These are phyloP conservation scores for Gisinianus flammeolus DNA, from an alignment of 2,888 invertebrate genomes.

Conservation along the genomic window DNA sequence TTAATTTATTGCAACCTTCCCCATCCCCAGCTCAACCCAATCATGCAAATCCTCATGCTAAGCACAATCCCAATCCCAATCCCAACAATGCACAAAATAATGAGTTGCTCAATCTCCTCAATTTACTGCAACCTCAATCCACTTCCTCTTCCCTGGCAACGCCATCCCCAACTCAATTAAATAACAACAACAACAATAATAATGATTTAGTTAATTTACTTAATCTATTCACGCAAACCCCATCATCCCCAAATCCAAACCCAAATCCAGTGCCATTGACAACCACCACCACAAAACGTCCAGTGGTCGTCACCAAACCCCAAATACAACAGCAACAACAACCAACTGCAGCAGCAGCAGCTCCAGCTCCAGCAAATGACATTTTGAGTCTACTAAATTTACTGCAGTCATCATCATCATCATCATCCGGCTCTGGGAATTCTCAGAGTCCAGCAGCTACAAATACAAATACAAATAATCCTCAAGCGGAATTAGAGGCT, in stretches of 20 bases:
- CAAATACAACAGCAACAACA: slow-evolving; percentile 11
- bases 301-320: background rate
- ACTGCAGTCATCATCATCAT: slow-evolving; percentile 3
- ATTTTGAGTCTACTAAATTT: slow-evolving; percentile 20
- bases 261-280: too few relatives aligned
- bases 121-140: slow-evolving; percentile 21
- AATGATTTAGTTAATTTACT: slow-evolving; percentile 25
- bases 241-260: slow-evolving; percentile 9
- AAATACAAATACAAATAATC: background rate
- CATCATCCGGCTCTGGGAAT: background rate
- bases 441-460: background rate
- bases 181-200: background rate
- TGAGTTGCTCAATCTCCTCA: slow-evolving; percentile 27
- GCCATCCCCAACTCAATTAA: slow-evolving; percentile 8
- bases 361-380: slow-evolving; percentile 20
- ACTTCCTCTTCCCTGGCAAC: background rate
- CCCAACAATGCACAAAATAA: background rate
- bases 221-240: slow-evolving; percentile 19
- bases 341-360: slow-evolving; percentile 5
- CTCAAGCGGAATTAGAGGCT: slow-evolving; percentile 25
- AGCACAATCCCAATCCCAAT: background rate
- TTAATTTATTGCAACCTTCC: slow-evolving; percentile 32
- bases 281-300: too few relatives aligned
- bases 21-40: background rate
- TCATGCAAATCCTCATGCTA: background rate